phyloP scores from a whole-genome alignment of 2,113 vertebrate species.

The Sterna hirundo region DNA sequence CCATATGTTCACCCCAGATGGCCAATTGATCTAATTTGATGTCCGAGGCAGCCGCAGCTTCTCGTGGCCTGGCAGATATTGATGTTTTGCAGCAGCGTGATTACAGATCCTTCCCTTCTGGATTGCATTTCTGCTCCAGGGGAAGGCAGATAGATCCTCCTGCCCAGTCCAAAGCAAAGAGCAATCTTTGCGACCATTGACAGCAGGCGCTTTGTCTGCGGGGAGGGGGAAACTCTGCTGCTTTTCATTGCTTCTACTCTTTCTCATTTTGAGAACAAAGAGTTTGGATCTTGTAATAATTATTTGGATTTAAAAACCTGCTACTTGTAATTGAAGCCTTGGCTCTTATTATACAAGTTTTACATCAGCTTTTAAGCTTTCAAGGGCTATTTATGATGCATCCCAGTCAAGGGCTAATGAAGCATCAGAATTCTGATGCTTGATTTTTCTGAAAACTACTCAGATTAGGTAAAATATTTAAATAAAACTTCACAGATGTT shows the following conservation, averaged over 20 bases:
- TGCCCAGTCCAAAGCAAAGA: background rate
- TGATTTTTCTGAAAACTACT: background rate
- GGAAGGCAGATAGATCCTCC: background rate
- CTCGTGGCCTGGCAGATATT: background rate
- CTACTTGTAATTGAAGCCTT: background rate
- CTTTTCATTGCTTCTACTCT: background rate
- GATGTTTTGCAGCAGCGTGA: background rate
- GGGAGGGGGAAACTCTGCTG: fast-evolving
- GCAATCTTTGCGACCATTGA: background rate
- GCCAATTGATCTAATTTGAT: conserved; percentile 46
- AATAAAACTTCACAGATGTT: background rate
- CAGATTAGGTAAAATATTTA: background rate
- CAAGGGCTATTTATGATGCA: background rate
- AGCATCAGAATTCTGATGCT: background rate
- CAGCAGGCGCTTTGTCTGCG: background rate
- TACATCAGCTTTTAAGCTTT: background rate
- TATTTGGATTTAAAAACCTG: background rate
- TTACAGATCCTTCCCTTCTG: background rate
- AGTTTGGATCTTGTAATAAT: background rate
- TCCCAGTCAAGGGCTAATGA: background rate
- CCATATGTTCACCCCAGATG: conserved; percentile 50
- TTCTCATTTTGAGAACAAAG: background rate
- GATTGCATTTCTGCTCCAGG: background rate
- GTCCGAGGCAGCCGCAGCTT: background rate
- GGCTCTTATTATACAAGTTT: background rate